These are phyloP conservation scores for Arnoldichthys spilopterus DNA, from an alignment of 2,797 vertebrate genomes.

Conservation along the genomic window DNA sequence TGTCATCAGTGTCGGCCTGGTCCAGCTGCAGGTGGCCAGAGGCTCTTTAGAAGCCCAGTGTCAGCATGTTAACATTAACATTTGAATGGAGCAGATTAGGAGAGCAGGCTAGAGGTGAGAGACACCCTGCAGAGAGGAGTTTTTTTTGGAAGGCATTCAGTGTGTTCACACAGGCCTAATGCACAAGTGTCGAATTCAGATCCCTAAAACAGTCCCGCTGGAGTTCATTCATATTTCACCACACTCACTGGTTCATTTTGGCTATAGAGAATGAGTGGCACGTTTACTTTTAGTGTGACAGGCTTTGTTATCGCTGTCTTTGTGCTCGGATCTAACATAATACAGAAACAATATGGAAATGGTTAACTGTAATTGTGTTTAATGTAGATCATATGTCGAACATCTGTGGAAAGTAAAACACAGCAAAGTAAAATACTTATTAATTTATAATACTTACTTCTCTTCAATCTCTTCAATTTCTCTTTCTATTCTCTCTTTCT, in stretches of 20 bases:
- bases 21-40: conserved; percentile 75
- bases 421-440: no score
- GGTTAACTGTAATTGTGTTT: not conserved
- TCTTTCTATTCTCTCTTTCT: no score
- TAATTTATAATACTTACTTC: no score
- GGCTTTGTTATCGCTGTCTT: conserved; percentile 2
- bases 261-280: not conserved
- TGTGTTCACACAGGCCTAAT: conserved; percentile 19
- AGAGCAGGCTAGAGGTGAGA: conserved; percentile 50
- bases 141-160: not conserved
- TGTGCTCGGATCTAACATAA: not conserved
- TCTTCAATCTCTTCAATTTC: no score
- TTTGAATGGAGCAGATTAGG: conserved; percentile 73
- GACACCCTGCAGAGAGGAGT: conserved; percentile 43
- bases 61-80: conserved; percentile 71
- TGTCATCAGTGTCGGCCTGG: conserved; percentile 63
- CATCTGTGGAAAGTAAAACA: no score
- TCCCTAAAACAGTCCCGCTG: not conserved
- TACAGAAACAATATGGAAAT: not conserved
- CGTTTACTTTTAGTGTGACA: not conserved
- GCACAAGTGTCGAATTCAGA: conserved; percentile 31
- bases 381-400: not conserved
- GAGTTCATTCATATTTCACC: not conserved
- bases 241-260: not conserved
- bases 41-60: conserved; percentile 64